phyloP scores from a whole-genome alignment of 2,888 invertebrate species.

The Amphipoea lucens region DNA sequence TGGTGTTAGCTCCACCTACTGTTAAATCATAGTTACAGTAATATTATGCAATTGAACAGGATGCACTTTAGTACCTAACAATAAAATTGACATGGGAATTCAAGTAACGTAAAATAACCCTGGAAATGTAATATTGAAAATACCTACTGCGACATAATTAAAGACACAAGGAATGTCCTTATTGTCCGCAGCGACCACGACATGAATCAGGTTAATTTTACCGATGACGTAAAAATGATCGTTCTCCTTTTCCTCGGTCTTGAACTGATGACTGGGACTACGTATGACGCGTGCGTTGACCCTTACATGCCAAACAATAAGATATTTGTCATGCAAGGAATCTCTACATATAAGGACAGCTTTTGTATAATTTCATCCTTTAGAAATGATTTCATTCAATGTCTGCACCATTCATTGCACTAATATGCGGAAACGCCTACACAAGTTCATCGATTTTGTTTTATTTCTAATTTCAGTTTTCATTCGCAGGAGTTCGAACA shows the following conservation, averaged over 20 bases:
- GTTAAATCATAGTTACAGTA: conserved; percentile 3
- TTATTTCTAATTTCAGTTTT: conserved; percentile 74
- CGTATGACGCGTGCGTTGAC: conserved; percentile 82
- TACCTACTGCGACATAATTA: conserved; percentile 48
- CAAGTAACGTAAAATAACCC: conserved; percentile 25
- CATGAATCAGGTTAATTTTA: conserved; percentile 82
- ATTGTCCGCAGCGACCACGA: conserved; percentile 66
- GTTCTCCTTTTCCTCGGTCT: conserved; percentile 76
- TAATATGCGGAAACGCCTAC: conserved; percentile 29
- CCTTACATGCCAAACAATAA: conserved; percentile 82
- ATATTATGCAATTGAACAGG: conserved; percentile 15
- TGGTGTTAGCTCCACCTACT: neutral
- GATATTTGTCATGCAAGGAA: conserved; percentile 82
- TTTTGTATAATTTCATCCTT: conserved; percentile 65
- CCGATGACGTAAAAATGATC: conserved; percentile 82
- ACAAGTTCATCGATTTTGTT: conserved; percentile 61
- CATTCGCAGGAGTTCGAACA: conserved; percentile 83
- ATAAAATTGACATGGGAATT: conserved; percentile 39
- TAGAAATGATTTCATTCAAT: conserved; percentile 34
- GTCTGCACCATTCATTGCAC: conserved; percentile 29
- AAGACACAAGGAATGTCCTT: conserved; percentile 53
- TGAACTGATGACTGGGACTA: conserved; percentile 78
- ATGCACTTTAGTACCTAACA: conserved; percentile 27
- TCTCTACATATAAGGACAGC: conserved; percentile 69
- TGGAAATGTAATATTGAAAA: conserved; percentile 20